A percentile compares a stretch with the other conserved stretches of the same genome.
phyloP scores from a whole-genome alignment of 2,113 vertebrate genomes.

The Callipepla californica region DNA sequence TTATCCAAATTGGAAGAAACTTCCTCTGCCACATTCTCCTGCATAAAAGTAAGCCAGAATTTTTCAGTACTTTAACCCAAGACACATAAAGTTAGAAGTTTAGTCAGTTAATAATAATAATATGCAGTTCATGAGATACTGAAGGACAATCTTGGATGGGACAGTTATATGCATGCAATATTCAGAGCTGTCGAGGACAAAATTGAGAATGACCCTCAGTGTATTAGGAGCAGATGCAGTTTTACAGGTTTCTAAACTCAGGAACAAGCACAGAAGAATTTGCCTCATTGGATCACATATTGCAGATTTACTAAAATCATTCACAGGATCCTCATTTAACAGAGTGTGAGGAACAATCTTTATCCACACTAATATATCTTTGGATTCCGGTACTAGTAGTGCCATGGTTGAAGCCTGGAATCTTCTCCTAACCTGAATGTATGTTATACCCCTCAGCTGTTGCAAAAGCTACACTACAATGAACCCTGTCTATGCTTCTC shows the following conservation, averaged over 20 bases:
- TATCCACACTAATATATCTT: not conserved
- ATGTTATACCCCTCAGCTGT: not conserved
- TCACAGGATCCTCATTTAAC: not conserved
- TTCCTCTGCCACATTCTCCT: conserved; percentile 73
- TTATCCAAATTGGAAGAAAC: conserved; percentile 76
- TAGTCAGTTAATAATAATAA: not conserved
- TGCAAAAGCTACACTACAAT: not conserved
- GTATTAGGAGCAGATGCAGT: not conserved
- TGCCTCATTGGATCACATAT: not conserved
- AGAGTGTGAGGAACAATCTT: not conserved
- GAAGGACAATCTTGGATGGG: not conserved
- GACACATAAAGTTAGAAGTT: not conserved
- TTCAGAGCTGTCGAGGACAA: not conserved
- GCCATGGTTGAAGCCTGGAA: not conserved
- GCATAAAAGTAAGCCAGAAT: conserved; percentile 1
- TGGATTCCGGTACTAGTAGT: not conserved
- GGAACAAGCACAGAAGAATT: not conserved
- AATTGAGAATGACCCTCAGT: not conserved
- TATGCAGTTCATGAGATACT: not conserved
- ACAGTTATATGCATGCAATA: not conserved
- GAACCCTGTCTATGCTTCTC: not conserved
- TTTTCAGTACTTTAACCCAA: conserved; percentile 1
- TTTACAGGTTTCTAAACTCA: not conserved
- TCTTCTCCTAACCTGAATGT: not conserved
- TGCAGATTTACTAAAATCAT: not conserved